Percentiles rank a stretch among this genome's conserved stretches.
Conservation (phyloP, 2,888 invertebrate genomes). For the Steinernema carpocapsae region DNA sequence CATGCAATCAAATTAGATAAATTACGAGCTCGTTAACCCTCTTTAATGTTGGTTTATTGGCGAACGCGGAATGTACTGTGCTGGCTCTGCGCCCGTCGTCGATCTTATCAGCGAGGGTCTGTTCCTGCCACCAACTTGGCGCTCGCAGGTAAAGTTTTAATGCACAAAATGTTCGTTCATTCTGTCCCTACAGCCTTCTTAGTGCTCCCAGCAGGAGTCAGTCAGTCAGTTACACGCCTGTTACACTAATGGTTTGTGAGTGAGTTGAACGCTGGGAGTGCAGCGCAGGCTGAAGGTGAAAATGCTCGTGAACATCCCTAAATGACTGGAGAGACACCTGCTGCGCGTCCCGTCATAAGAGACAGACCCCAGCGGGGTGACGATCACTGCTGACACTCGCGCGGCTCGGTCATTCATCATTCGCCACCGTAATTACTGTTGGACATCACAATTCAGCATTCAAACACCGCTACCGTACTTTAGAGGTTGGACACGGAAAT, state of each 20-base stretch:
- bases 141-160: constrained; percentile 27
- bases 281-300: not conserved
- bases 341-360: constrained; percentile 19
- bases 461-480: constrained; percentile 6
- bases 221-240: constrained; percentile 23
- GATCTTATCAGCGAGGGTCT: constrained; percentile 21
- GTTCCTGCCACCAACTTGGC: not conserved
- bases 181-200: not conserved
- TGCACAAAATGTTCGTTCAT: constrained; percentile 17
- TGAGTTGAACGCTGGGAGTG: not conserved
- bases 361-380: constrained; percentile 27
- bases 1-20: constrained; percentile 34
- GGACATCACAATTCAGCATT: constrained; percentile 7
- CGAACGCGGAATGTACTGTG: constrained; percentile 33
- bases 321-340: constrained; percentile 30
- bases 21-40: constrained; percentile 34
- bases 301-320: constrained; percentile 17
- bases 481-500: constrained; percentile 1
- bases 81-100: constrained; percentile 1
- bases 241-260: constrained; percentile 23
- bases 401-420: constrained; percentile 29
- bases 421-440: constrained; percentile 21
- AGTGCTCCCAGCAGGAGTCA: no score
- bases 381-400: constrained; percentile 26
- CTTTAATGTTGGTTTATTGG: constrained; percentile 34